Conservation (phyloP, 2,888 invertebrate species). For the Caenorhabditis parvicauda region DNA sequence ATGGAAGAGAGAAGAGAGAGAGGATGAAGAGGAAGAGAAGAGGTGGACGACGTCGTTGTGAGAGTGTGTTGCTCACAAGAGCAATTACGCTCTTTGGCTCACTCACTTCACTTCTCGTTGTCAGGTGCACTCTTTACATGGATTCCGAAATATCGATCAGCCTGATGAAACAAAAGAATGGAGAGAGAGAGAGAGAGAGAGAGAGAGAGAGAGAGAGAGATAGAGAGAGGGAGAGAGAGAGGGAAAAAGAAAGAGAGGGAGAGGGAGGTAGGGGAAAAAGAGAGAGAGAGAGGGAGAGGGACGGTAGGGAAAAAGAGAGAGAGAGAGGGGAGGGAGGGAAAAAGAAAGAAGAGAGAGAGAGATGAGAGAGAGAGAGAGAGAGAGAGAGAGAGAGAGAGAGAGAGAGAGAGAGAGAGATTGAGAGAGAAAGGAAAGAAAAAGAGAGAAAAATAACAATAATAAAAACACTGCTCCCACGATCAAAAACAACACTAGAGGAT, state of each 20-base stretch:
- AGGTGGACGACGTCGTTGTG: no score
- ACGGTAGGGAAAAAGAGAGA: conserved; percentile 4
- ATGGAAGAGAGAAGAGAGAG: no score
- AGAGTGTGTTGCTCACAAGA: no score
- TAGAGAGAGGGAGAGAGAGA: background rate
- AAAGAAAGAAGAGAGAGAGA: background rate
- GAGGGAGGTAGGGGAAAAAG: no score
- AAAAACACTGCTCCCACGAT: conserved; percentile 6
- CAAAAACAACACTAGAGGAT: no score
- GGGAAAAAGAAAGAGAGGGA: conserved; percentile 1
- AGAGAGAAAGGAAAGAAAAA: conserved; percentile 5
- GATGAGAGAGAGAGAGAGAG: background rate
- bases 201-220: background rate
- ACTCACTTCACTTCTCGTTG: no score
- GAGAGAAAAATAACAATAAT: background rate
- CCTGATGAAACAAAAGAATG: no score
- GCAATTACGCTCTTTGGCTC: no score
- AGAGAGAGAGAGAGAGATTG: conserved; percentile 2
- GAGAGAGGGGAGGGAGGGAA: background rate
- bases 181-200: conserved; percentile 2
- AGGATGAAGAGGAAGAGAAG: no score
- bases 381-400: conserved; percentile 2
- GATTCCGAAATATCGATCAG: no score
- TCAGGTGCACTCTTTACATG: no score
- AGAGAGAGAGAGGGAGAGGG: conserved; percentile 2